These are phyloP conservation scores for Matsumyia berberina DNA, from an alignment of 2,888 invertebrate species.

Conservation along the genomic window DNA sequence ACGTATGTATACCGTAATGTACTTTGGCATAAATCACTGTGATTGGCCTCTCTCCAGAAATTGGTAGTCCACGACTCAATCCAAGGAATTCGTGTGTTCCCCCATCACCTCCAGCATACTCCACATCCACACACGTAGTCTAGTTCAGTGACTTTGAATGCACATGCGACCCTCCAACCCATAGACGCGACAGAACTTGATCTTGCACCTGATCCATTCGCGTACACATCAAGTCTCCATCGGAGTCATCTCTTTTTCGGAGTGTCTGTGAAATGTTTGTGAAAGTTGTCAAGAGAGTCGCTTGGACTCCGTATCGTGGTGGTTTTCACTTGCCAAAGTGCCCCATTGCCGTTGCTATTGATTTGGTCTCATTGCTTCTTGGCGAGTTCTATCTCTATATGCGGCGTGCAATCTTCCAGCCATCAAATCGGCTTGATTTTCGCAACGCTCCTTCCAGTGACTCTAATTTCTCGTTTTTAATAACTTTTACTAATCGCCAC, in stretches of 20 bases:
- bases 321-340: slow-evolving; percentile 47
- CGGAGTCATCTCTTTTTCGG: slow-evolving; percentile 20
- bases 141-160: slow-evolving; percentile 26
- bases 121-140: slow-evolving; percentile 7
- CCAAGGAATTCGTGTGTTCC: not conserved
- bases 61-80: not conserved
- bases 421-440: slow-evolving; percentile 48
- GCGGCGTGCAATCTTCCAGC: slow-evolving; percentile 29
- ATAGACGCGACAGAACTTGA: slow-evolving; percentile 57
- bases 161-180: slow-evolving; percentile 66
- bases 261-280: slow-evolving; percentile 57
- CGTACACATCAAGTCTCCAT: slow-evolving; percentile 50
- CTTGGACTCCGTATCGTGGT: not conserved
- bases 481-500: slow-evolving; percentile 65
- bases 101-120: not conserved
- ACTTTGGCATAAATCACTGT: not conserved
- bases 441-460: slow-evolving; percentile 41
- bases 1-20: no score
- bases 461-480: slow-evolving; percentile 39
- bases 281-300: slow-evolving; percentile 66
- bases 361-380: slow-evolving; percentile 39
- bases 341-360: slow-evolving; percentile 16
- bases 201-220: slow-evolving; percentile 68
- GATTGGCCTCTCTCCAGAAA: not conserved
- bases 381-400: slow-evolving; percentile 55